Evolutionary conservation across 1,140 invertebrate species (phyloP), one percentile per base, ranked within the genome.

Genomic region (Apis laboriosa): DNA sequence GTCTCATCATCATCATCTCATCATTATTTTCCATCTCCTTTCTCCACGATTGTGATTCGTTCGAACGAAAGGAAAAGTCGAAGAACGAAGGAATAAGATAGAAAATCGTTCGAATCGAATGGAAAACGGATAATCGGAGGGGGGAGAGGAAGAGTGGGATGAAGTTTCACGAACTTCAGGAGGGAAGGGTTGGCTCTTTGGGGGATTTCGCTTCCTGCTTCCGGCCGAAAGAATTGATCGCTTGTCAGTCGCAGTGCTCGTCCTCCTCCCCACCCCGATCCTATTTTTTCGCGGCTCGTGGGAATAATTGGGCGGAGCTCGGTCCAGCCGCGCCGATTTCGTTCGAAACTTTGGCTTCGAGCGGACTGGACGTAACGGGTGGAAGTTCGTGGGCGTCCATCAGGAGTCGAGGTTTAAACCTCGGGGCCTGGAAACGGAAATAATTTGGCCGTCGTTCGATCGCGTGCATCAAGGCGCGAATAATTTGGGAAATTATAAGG

Each of bases 201-300:
- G 43, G 77, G 77, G 28, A 53, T 66, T 13, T 60, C 24, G 12
- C 21, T 80, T 63, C 70, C 73, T 74, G 58, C 51, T 34, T 34
- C 8, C 17, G 4, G 1, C 4, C 13, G 78, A 55, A 64, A 66
- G 78, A 74, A 80, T 80, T 80, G 73, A 80, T 74, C 78, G 64
- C 60, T 80, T 80, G 78, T 74, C 78, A 80, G 70, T 0, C 13
- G 61, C 78, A 80, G 78, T 1, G 49, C 43, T 28, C 43, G 1
- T 34, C 7, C 7, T 5, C 60, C 58, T 21, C 60, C n/a, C 53
- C n/a, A 34, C 60, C n/a, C 53, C n/a, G 64, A 67, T 77, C 66
- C 66, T 0, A 72, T 79, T 79, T 79, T 74, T 80, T 66, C 28
- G 51, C 28, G 28, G 17, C 58, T 19, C n/a, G 8, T 56, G 68